These are phyloP conservation scores for Volucella zonaria DNA, from an alignment of 2,888 invertebrate species.

Conservation along the genomic window DNA sequence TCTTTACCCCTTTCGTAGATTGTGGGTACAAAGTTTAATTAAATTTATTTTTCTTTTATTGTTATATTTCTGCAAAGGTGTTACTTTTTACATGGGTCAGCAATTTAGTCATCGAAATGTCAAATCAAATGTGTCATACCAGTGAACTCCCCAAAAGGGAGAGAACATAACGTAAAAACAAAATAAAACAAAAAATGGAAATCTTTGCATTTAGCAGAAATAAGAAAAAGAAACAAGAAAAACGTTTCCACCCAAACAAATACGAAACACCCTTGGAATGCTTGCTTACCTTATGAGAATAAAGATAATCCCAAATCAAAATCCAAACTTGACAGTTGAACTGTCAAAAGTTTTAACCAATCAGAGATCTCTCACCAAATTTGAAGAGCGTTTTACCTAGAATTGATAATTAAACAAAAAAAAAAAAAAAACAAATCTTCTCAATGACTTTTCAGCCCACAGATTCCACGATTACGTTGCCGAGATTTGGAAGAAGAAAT, in stretches of 20 bases:
- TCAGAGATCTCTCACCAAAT: neutral
- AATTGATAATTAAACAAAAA: constrained; percentile 22
- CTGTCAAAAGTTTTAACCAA: neutral
- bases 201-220: too few relatives aligned
- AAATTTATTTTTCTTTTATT: neutral
- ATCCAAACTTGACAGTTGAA: neutral
- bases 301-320: neutral
- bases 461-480: constrained; percentile 42
- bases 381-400: constrained; percentile 38
- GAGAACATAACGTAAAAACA: too few relatives aligned
- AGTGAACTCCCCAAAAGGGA: too few relatives aligned
- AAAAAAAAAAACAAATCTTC: neutral
- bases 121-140: neutral
- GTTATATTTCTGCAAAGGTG: neutral
- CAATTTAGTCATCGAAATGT: constrained; percentile 13
- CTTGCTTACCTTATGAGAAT: constrained; percentile 25
- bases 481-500: constrained; percentile 26
- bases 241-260: too few relatives aligned
- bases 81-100: constrained; percentile 13
- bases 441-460: constrained; percentile 36
- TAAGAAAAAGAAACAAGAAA: too few relatives aligned
- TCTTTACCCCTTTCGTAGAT: constrained; percentile 11
- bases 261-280: too few relatives aligned
- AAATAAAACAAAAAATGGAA: too few relatives aligned
- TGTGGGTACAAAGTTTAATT: constrained; percentile 13